Evolutionary conservation across 2,797 vertebrate genomes (phyloP).

Genomic region (Cryptoprocta ferox): DNA sequence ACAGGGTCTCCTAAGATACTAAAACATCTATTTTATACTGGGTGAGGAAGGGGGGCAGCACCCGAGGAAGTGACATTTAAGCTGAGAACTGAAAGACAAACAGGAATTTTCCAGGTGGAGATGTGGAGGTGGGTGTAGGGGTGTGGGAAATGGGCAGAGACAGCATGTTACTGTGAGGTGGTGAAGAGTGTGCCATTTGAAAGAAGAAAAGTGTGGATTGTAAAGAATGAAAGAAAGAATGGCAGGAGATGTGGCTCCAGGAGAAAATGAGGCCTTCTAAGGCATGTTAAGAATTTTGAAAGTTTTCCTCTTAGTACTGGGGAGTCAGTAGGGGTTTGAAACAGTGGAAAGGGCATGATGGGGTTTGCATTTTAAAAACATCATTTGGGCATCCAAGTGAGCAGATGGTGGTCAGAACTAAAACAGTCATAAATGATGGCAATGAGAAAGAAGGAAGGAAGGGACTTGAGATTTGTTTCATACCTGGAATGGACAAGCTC

Average conservation of each 20-base stretch:
- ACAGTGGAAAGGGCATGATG: background rate
- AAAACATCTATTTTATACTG: background rate
- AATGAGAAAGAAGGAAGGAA: background rate
- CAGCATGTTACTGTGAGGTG: rapidly evolving
- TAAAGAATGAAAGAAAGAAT: background rate
- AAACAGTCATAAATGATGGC: background rate
- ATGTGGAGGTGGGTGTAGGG: rapidly evolving
- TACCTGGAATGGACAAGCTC: background rate
- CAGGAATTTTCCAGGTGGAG: background rate
- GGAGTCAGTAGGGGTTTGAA: background rate
- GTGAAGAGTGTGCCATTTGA: background rate
- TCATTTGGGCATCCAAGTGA: background rate
- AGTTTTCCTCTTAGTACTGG: background rate
- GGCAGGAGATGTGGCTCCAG: background rate
- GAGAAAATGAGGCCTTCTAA: background rate
- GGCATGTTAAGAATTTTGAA: background rate
- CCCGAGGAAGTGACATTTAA: background rate
- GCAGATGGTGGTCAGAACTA: background rate
- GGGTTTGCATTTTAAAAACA: background rate
- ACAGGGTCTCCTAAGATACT: background rate
- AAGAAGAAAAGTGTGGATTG: background rate
- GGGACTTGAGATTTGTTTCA: background rate
- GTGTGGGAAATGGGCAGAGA: background rate
- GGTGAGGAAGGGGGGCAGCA: rapidly evolving
- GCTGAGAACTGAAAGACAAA: background rate